Base-by-base conservation (phyloP, 2,888 invertebrate species). In the Drosophila fungiperda region DNA sequence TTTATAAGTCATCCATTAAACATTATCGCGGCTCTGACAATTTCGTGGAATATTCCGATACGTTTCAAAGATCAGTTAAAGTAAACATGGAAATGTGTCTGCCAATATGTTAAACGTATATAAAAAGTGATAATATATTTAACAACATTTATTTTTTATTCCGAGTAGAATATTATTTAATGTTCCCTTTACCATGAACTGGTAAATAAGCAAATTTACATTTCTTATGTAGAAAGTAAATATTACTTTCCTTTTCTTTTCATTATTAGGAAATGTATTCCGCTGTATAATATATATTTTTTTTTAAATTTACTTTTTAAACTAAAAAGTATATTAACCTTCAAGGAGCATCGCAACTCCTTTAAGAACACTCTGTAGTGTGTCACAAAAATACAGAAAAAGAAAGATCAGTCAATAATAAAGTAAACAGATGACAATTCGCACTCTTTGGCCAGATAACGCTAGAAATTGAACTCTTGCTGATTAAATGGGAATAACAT, bases 11-110 rank as follows among this genome's bases (percentile, higher is more conserved):
- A 78, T 83, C 83, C 87, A 83, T 87, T 83, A 74, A 83, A 80
- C 84, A 83, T 91, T 90, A 90, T 87, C 88, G 73, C 70, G 75
- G 78, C 79, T 79, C 78, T 85, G 70, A 82, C 79, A 78, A 52
- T 59, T 49, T n/a, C n/a, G 52, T 15, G 54, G 26, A 38, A 38
- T n/a, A 8, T 38, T 38, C n/a, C 29, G 72, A 68, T 63, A 62
- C 57, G 38, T 38, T 55, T n/a, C 54, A 54, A 45, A 58, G 29
- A 42, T 57, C 20, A 20, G n/a, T 38, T 33, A n/a, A 33, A 11
- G n/a, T 29, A n/a, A n/a, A n/a, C 36, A 26, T 26, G 12, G 2
- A 11, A 8, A 38, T 60, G 12, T 63, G 12, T 23, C 17, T 29
- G n/a, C 9, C 7, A n/a, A 20, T 12, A 3, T 52, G 3, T 20